Evolutionary conservation across 2,113 vertebrate species (phyloP).

Genomic region (Limanda limanda): DNA sequence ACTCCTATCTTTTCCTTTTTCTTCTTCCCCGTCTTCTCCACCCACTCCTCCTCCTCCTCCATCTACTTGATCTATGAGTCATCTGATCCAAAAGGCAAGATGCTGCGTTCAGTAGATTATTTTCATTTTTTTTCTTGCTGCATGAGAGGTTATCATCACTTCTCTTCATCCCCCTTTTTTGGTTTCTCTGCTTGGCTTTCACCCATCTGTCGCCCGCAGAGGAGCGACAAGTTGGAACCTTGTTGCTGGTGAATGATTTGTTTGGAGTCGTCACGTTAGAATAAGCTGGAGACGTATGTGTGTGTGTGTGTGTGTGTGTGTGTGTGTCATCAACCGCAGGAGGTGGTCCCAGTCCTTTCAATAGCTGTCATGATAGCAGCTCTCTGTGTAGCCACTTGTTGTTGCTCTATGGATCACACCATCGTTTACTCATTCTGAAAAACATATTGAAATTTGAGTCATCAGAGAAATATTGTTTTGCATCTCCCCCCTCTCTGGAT

Average conservation of each 20-base stretch:
- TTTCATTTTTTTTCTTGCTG: slow-evolving; percentile 47
- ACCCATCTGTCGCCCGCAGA: slow-evolving; percentile 3
- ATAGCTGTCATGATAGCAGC: slow-evolving; percentile 4
- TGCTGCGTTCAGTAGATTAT: slow-evolving; percentile 58
- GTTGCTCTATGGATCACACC: slow-evolving; percentile 36
- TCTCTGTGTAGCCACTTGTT: slow-evolving; percentile 21
- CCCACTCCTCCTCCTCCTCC: slow-evolving; percentile 53
- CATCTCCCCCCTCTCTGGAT: background rate
- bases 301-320: background rate
- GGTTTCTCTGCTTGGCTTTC: slow-evolving; percentile 29
- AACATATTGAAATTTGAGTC: slow-evolving; percentile 31
- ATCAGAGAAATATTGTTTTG: slow-evolving; percentile 1
- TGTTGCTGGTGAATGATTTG: slow-evolving; percentile 15
- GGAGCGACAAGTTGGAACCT: slow-evolving; percentile 17
- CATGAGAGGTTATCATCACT: slow-evolving; percentile 39
- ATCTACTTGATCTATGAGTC: slow-evolving; percentile 62
- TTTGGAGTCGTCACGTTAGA: slow-evolving; percentile 15
- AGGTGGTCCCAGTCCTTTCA: slow-evolving; percentile 13
- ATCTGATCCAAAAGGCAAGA: slow-evolving; percentile 68
- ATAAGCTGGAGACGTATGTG: slow-evolving; percentile 8
- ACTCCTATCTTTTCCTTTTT: slow-evolving; percentile 35
- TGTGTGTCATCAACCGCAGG: slow-evolving; percentile 23
- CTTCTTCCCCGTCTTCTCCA: slow-evolving; percentile 40
- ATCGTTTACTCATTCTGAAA: slow-evolving; percentile 21
- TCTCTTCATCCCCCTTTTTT: slow-evolving; percentile 15